Evolutionary conservation across 2,888 invertebrate species (phyloP).

Genomic region (Melipona beecheii): DNA sequence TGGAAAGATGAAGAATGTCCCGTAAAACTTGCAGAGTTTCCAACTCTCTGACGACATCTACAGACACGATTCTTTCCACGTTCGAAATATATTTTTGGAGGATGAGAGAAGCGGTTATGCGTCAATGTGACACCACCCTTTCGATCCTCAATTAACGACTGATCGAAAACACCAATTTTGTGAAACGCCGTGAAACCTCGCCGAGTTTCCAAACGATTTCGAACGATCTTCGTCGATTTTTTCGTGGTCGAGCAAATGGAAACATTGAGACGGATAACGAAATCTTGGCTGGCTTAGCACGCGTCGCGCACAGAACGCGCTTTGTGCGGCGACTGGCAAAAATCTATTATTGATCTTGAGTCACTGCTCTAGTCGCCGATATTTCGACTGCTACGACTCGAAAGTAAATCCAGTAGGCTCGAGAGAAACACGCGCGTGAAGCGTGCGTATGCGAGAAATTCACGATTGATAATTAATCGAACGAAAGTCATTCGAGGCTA

Average conservation of each 20-base stretch:
- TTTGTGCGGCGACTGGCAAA: slow-evolving; percentile 19
- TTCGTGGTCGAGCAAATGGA: too few relatives aligned
- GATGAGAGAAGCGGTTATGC: too few relatives aligned
- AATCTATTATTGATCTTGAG: slow-evolving; percentile 49
- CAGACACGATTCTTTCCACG: too few relatives aligned
- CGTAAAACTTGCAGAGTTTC: too few relatives aligned
- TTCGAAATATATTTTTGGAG: too few relatives aligned
- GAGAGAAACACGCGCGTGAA: slow-evolving; percentile 16
- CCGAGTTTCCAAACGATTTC: too few relatives aligned
- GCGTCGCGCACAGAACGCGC: not conserved
- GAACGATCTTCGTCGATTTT: not conserved
- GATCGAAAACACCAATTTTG: not conserved
- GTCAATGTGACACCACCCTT: too few relatives aligned
- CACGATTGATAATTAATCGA: too few relatives aligned
- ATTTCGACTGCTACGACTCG: slow-evolving; percentile 40
- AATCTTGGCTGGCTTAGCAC: not conserved
- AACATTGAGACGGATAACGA: not conserved
- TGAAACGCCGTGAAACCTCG: not conserved
- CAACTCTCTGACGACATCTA: too few relatives aligned
- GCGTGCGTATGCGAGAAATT: too few relatives aligned
- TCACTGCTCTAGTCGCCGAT: slow-evolving; percentile 43
- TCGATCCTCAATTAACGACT: not conserved
- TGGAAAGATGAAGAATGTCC: not conserved
- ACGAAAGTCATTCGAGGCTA: too few relatives aligned
- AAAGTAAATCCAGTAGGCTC: slow-evolving; percentile 12